phyloP scores from a whole-genome alignment of 1,140 invertebrate genomes.

The Neotoxoptera formosana region DNA sequence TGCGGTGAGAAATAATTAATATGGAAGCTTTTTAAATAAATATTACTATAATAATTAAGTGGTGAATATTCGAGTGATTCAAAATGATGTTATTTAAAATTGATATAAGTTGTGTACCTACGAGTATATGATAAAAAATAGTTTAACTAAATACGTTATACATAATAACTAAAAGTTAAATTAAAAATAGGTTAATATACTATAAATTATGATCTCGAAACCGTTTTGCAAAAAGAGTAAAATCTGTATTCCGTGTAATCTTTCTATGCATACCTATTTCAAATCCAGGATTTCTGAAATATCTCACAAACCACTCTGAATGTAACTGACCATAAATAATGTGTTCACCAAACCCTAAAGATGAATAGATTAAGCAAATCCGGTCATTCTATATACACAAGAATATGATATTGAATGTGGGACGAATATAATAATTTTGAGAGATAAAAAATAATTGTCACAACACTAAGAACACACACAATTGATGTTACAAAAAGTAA shows the following conservation, averaged over 20 bases:
- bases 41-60: neutral
- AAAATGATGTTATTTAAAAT: neutral
- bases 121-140: neutral
- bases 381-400: neutral
- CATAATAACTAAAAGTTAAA: neutral
- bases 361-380: constrained; percentile 37
- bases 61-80: no score
- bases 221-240: neutral
- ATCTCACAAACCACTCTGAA: neutral
- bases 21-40: neutral
- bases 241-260: neutral
- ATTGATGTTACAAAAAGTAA: neutral
- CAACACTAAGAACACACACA: neutral
- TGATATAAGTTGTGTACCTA: no score
- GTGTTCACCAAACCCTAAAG: constrained; percentile 15
- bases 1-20: neutral
- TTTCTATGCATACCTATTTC: neutral
- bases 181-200: neutral
- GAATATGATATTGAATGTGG: neutral
- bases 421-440: neutral
- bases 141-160: neutral
- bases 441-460: neutral
- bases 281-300: neutral
- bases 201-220: neutral
- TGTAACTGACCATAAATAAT: constrained; percentile 43